These are phyloP conservation scores for Spheniscus humboldti DNA, from an alignment of 2,797 vertebrate species.

Conservation along the genomic window DNA sequence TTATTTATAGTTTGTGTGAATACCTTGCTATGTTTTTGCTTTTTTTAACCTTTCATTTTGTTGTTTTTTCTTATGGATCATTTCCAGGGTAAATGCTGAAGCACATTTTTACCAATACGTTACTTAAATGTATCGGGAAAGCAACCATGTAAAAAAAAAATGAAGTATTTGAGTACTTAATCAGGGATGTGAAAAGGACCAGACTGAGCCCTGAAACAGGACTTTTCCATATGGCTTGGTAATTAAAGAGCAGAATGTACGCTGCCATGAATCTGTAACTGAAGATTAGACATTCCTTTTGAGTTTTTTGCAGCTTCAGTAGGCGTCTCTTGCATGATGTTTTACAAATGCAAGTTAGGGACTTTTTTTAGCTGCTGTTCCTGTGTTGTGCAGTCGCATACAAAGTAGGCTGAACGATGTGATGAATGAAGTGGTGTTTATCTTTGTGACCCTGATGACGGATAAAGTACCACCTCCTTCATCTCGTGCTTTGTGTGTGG, in stretches of 20 bases:
- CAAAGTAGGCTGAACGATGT: not conserved
- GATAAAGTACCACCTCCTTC: constrained; percentile 39
- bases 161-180: not conserved
- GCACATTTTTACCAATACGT: not conserved
- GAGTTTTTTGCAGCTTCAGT: not conserved
- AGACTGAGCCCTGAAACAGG: not conserved
- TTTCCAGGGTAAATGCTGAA: not conserved
- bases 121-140: not conserved
- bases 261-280: not conserved
- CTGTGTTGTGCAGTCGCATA: not conserved
- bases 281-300: not conserved
- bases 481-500: constrained; percentile 26
- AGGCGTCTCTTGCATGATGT: not conserved
- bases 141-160: not conserved
- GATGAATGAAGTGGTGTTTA: constrained; percentile 59
- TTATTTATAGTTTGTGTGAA: not conserved
- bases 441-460: constrained; percentile 14
- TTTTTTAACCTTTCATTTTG: not conserved
- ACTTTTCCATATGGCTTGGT: not conserved
- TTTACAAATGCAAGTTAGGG: not conserved
- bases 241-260: not conserved
- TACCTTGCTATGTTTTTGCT: not conserved
- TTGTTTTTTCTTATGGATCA: not conserved
- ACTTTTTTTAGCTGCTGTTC: not conserved
- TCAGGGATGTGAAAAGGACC: not conserved